A percentile compares a stretch with the other conserved stretches of the same genome.
These are phyloP conservation scores for Hydrochoerus hydrochaeris DNA, from an alignment of 2,113 vertebrate genomes.

Conservation along the genomic window DNA sequence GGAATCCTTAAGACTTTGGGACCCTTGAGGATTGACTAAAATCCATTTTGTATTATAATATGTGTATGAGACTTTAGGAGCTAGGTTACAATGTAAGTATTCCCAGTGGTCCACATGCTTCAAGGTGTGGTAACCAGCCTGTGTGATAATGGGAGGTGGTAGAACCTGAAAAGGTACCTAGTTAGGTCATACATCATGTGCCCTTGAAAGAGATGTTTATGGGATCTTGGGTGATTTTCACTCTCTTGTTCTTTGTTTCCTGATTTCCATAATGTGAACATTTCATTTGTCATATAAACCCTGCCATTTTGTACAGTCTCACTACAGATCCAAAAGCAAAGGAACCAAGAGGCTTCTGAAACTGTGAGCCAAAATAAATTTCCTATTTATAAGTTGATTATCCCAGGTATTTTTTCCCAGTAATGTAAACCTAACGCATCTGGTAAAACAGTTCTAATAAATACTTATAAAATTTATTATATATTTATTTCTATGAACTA, in stretches of 20 bases:
- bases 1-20: neutral
- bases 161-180: neutral
- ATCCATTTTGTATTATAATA: neutral
- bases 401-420: neutral
- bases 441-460: neutral
- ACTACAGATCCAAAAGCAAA: neutral
- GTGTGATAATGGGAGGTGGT: neutral
- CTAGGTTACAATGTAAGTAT: neutral
- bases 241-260: neutral
- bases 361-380: neutral
- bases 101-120: no score
- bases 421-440: neutral
- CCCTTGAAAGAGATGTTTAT: neutral
- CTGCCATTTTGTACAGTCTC: no score
- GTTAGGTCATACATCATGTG: neutral
- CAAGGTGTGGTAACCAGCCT: neutral
- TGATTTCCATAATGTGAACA: neutral
- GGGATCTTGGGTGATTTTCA: neutral
- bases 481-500: neutral
- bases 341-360: neutral
- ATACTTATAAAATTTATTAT: neutral
- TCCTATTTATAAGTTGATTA: neutral
- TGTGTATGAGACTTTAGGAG: no score
- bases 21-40: neutral
- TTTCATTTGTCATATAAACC: neutral